Evolutionary conservation across 1,140 invertebrate genomes (phyloP).

Genomic region (Saxidomus purpurata): DNA sequence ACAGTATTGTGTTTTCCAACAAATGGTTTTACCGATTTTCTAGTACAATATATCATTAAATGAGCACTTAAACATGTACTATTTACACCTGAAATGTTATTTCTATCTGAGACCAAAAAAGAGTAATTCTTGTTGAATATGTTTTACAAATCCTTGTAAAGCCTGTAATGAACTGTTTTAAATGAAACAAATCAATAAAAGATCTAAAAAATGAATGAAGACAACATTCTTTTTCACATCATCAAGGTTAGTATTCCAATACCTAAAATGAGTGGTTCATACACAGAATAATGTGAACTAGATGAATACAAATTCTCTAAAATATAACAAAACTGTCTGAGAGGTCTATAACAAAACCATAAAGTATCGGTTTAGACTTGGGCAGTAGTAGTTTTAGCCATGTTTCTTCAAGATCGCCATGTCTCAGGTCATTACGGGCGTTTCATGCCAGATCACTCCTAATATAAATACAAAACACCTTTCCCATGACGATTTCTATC

Average conservation of each 20-base stretch:
- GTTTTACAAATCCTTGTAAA: constrained; percentile 27
- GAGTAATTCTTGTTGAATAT: constrained; percentile 34
- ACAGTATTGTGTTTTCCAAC: constrained; percentile 38
- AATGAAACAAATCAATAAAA: too few relatives aligned
- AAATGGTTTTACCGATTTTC: background rate
- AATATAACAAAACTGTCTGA: too few relatives aligned
- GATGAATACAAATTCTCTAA: constrained; percentile 56
- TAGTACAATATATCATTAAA: too few relatives aligned
- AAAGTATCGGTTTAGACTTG: too few relatives aligned
- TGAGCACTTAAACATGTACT: constrained; percentile 33
- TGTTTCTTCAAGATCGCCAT: too few relatives aligned
- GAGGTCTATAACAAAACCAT: too few relatives aligned
- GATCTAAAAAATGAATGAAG: constrained; percentile 4
- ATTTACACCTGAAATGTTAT: constrained; percentile 52
- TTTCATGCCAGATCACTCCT: constrained; percentile 35
- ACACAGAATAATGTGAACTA: constrained; percentile 15
- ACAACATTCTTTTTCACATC: background rate
- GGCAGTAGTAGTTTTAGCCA: constrained; percentile 36
- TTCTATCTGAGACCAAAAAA: too few relatives aligned
- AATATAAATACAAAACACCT: constrained; percentile 34
- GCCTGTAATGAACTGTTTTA: constrained; percentile 33
- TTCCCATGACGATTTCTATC: constrained; percentile 30
- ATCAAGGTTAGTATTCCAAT: constrained; percentile 48
- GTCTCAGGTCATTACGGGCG: constrained; percentile 9
- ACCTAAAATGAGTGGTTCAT: constrained; percentile 52